Conservation (phyloP, 2,888 invertebrate species). For the Lithophane ornitopus region DNA sequence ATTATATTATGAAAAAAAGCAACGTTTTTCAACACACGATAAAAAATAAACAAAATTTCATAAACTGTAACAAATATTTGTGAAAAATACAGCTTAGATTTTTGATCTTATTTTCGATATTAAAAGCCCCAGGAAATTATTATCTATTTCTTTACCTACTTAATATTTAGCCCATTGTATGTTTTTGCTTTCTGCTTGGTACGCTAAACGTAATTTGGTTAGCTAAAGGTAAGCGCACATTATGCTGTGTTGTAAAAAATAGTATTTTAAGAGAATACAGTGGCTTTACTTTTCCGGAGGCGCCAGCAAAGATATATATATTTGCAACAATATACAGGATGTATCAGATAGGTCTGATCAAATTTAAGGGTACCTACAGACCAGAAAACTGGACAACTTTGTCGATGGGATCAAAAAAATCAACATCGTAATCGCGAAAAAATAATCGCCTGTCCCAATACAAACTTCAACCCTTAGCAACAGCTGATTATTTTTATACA, state of each 20-base stretch:
- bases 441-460: neutral
- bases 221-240: constrained; percentile 26
- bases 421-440: neutral
- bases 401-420: neutral
- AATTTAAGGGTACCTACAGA: neutral
- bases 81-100: neutral
- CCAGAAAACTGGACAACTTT: neutral
- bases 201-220: constrained; percentile 38
- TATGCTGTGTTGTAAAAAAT: neutral
- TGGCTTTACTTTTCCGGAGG: neutral
- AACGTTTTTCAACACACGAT: no score
- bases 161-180: constrained; percentile 24
- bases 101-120: neutral
- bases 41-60: neutral
- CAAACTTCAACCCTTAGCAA: neutral
- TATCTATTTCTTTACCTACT: constrained; percentile 16
- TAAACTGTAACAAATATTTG: neutral
- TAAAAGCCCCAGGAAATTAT: neutral
- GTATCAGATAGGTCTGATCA: neutral
- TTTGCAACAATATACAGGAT: neutral
- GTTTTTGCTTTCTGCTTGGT: constrained; percentile 21
- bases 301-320: neutral
- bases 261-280: neutral
- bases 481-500: neutral
- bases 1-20: no score